Evolutionary conservation across 2,888 invertebrate genomes (phyloP).

Genomic region (Hemaris fuciformis): DNA sequence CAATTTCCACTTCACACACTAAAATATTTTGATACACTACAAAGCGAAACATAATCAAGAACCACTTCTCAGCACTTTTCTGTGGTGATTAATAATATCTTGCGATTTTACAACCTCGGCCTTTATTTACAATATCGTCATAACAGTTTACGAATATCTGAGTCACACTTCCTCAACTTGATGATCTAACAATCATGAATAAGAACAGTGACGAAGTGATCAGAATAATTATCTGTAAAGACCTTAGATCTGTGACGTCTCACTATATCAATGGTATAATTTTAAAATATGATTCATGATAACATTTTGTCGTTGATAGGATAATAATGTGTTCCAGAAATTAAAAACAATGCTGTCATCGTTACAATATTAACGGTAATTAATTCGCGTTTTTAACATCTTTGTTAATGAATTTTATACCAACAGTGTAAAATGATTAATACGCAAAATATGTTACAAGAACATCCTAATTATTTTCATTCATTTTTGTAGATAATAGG

Average conservation of each 20-base stretch:
- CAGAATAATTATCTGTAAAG: conserved; percentile 15
- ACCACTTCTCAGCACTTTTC: neutral
- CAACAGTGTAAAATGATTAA: neutral
- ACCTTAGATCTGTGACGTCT: conserved; percentile 22
- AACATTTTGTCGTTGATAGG: neutral
- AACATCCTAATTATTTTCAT: neutral
- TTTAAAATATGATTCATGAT: neutral
- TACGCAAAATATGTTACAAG: neutral
- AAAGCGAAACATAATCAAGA: neutral
- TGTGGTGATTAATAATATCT: conserved; percentile 4
- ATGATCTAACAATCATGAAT: conserved; percentile 52
- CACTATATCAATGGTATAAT: neutral
- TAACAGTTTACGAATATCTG: conserved; percentile 27
- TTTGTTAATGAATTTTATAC: no score
- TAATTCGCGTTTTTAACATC: neutral
- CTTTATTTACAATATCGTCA: conserved; percentile 16
- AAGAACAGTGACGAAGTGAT: conserved; percentile 47
- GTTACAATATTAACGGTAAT: no score
- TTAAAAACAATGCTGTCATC: neutral
- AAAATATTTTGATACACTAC: neutral
- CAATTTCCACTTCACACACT: neutral
- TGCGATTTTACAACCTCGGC: conserved; percentile 11
- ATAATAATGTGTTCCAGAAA: neutral
- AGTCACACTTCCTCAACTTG: conserved; percentile 32
- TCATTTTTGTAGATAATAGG: no score